phyloP scores from a whole-genome alignment of 2,113 vertebrate species.

The Rhinogobius similis region DNA sequence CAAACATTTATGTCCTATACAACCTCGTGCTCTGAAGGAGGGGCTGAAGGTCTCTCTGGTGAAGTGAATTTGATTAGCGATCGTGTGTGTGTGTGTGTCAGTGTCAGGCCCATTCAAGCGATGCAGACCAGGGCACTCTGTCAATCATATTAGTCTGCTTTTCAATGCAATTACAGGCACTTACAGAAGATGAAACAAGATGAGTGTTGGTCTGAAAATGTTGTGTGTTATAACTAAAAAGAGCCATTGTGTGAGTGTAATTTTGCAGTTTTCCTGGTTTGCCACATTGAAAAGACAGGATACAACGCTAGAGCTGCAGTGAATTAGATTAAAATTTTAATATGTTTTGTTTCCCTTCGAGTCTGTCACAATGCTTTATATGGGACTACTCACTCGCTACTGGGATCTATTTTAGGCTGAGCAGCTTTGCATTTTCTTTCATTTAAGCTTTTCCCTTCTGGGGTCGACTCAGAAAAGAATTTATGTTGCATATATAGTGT shows the following conservation, averaged over 20 bases:
- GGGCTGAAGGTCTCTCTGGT: constrained; percentile 46
- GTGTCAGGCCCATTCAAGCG: constrained; percentile 23
- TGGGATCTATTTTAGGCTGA: constrained; percentile 18
- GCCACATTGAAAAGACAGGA: not conserved
- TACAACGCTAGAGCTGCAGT: not conserved
- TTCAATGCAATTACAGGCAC: constrained; percentile 42
- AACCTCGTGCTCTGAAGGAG: constrained; percentile 5
- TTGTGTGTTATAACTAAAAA: constrained; percentile 15
- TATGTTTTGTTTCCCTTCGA: constrained; percentile 15
- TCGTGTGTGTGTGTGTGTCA: constrained; percentile 9
- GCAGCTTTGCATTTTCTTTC: not conserved
- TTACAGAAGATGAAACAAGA: constrained; percentile 24
- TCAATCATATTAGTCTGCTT: constrained; percentile 50
- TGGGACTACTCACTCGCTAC: not conserved
- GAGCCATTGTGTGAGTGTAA: not conserved
- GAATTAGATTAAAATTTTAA: constrained; percentile 23
- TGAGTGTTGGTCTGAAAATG: constrained; percentile 36
- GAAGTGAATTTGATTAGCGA: constrained; percentile 49
- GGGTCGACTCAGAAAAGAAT: not conserved
- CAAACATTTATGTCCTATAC: not conserved
- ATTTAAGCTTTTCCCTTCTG: constrained; percentile 1
- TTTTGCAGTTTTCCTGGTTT: not conserved
- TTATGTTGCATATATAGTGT: not conserved
- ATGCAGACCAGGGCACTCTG: constrained; percentile 27
- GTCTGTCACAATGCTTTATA: constrained; percentile 18